These are phyloP conservation scores for Folsomia manolachei DNA, from an alignment of 2,888 invertebrate genomes.

Conservation along the genomic window DNA sequence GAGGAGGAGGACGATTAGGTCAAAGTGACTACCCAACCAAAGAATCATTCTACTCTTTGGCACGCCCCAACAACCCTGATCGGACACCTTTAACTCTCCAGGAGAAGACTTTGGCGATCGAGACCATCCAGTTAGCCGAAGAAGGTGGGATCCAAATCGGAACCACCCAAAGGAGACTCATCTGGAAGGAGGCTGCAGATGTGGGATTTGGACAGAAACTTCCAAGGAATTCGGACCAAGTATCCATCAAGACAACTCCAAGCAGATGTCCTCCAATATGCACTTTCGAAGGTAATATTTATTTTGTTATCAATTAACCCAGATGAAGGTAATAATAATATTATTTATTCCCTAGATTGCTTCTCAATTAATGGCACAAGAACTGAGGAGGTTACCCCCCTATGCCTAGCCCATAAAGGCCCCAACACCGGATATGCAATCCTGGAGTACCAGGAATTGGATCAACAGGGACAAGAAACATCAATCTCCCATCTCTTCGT, in stretches of 20 bases:
- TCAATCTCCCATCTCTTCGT: not conserved
- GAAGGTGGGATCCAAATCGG: not conserved
- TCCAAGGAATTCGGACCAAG: not conserved
- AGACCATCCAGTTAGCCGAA: not conserved
- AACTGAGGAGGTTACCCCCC: not conserved
- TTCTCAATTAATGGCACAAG: not conserved
- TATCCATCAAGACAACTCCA: not conserved
- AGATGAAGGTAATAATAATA: too few relatives aligned
- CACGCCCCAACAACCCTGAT: too few relatives aligned
- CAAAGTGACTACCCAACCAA: too few relatives aligned
- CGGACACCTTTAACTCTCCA: too few relatives aligned
- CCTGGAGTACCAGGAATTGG: not conserved
- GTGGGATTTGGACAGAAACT: not conserved
- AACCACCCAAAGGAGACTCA: not conserved
- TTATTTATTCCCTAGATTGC: too few relatives aligned
- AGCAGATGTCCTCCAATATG: not conserved
- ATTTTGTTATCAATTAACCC: not conserved
- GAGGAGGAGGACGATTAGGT: too few relatives aligned
- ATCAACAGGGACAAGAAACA: not conserved
- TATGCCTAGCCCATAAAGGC: not conserved
- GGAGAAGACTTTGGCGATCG: not conserved
- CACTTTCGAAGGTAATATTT: not conserved
- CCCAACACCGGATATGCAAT: not conserved
- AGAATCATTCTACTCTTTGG: too few relatives aligned
- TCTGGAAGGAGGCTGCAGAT: not conserved